phyloP scores from a whole-genome alignment of 1,140 invertebrate species.

The Procambarus clarkii region DNA sequence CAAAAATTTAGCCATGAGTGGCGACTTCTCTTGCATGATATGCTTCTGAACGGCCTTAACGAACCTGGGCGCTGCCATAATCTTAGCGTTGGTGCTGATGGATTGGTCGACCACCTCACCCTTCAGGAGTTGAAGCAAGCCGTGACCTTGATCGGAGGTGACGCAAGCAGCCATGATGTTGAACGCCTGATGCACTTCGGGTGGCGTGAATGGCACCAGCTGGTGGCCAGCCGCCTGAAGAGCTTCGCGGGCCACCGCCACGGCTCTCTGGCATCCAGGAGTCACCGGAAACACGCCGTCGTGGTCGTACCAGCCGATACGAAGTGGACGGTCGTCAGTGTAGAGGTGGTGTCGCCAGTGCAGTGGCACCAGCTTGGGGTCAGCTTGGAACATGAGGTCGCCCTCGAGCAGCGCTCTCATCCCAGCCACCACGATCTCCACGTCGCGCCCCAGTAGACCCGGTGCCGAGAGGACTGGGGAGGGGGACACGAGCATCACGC shows the following conservation, averaged over 20 bases:
- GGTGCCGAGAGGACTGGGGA: neutral
- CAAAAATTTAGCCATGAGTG: constrained; percentile 12
- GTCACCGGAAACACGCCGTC: constrained; percentile 74
- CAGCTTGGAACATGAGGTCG: neutral
- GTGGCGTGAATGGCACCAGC: constrained; percentile 39
- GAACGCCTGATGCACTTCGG: constrained; percentile 20
- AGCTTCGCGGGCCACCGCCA: constrained; percentile 72
- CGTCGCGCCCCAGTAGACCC: constrained; percentile 30
- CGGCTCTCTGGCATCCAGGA: constrained; percentile 74
- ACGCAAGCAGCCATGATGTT: constrained; percentile 15
- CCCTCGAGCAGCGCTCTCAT: constrained; percentile 27
- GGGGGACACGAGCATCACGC: too few species aligned
- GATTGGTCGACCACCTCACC: neutral
- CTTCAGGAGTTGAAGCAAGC: neutral
- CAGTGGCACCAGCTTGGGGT: constrained; percentile 16
- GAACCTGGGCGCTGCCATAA: constrained; percentile 17
- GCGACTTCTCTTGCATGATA: constrained; percentile 10
- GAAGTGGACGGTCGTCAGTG: constrained; percentile 67
- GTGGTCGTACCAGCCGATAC: constrained; percentile 75
- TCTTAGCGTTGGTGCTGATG: neutral
- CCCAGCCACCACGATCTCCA: constrained; percentile 12
- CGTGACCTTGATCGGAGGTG: constrained; percentile 31
- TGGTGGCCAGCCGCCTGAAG: constrained; percentile 21
- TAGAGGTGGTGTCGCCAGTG: constrained; percentile 40
- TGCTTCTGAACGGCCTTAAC: constrained; percentile 15